Conservation (phyloP, 2,113 vertebrate genomes). For the Podilymbus podiceps region DNA sequence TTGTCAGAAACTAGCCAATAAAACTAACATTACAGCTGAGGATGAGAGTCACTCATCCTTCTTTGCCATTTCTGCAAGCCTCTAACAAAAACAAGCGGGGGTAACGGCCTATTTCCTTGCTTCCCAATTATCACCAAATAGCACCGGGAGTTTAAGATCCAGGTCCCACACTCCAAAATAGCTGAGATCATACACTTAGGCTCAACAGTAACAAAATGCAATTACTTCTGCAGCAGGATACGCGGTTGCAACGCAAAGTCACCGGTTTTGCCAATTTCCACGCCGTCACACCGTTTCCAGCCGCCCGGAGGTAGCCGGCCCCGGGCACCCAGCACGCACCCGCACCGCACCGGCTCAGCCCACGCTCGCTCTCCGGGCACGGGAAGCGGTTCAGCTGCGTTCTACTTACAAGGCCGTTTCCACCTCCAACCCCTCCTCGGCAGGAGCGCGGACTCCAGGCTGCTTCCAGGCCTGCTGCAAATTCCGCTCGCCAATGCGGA, state of each 20-base stretch:
- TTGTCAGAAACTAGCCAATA: background rate
- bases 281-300: fast-evolving
- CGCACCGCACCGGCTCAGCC: no score
- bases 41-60: background rate
- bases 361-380: background rate
- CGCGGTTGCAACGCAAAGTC: fast-evolving
- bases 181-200: fast-evolving
- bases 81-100: background rate
- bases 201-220: background rate
- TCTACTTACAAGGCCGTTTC: background rate
- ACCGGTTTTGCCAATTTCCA: fast-evolving
- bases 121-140: background rate
- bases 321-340: fast-evolving
- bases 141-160: background rate
- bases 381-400: background rate
- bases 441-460: background rate
- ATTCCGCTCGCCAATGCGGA: background rate
- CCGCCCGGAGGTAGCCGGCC: fast-evolving
- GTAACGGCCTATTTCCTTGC: background rate
- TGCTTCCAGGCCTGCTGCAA: fast-evolving
- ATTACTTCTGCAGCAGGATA: background rate
- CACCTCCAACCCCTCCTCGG: fast-evolving
- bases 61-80: background rate
- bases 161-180: no score
- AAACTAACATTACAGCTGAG: background rate